phyloP scores from a whole-genome alignment of 1,140 invertebrate genomes.

The Rhagoletis zephyria region DNA sequence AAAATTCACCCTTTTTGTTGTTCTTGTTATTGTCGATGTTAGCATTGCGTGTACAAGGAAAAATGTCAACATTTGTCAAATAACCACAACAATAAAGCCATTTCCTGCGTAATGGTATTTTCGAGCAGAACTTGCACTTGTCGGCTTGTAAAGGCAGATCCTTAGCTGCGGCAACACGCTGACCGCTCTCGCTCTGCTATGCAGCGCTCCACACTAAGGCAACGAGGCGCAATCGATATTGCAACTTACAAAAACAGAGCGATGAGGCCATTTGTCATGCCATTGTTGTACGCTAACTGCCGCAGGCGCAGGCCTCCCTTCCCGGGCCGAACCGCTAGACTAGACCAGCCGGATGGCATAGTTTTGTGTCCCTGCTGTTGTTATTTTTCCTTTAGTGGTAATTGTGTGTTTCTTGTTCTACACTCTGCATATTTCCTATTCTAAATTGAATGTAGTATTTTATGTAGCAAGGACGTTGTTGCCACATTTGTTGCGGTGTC shows the following conservation, averaged over 20 bases:
- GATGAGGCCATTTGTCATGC: background rate
- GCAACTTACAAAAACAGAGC: background rate
- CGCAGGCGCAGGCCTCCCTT: background rate
- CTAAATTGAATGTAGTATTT: constrained; percentile 4
- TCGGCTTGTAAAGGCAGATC: background rate
- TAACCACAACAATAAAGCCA: constrained; percentile 45
- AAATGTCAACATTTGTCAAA: constrained; percentile 49
- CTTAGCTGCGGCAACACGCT: background rate
- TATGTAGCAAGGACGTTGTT: constrained; percentile 5
- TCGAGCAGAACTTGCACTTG: constrained; percentile 9
- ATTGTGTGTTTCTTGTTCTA: constrained; percentile 5
- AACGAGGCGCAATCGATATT: constrained; percentile 10
- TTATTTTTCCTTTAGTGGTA: background rate
- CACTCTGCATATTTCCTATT: constrained; percentile 12
- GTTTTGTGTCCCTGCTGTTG: background rate
- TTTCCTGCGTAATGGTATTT: constrained; percentile 21
- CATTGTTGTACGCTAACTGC: background rate
- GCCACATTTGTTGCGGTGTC: constrained; percentile 15
- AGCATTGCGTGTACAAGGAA: constrained; percentile 6
- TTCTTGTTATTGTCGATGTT: background rate
- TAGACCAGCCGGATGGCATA: background rate
- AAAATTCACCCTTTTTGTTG: too few relatives aligned
- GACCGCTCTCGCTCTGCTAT: background rate
- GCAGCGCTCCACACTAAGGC: background rate
- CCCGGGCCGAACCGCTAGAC: background rate